phyloP scores from a whole-genome alignment of 2,113 vertebrate genomes.

The Oophaga pumilio region DNA sequence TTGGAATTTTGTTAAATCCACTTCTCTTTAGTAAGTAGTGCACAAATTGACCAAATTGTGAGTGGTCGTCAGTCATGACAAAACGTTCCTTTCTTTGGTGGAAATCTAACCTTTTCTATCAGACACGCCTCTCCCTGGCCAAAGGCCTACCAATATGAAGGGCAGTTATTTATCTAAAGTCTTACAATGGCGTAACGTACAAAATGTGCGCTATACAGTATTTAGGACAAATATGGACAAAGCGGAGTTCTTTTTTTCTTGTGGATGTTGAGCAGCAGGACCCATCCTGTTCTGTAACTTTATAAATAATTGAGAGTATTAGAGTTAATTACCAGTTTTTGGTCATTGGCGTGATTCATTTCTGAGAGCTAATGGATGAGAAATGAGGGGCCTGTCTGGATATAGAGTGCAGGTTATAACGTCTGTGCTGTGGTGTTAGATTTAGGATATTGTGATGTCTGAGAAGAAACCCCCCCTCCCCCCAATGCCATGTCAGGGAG shows the following conservation, averaged over 20 bases:
- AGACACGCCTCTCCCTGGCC: too few species aligned
- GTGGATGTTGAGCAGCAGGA: neutral
- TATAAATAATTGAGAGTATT: slow-evolving; percentile 2
- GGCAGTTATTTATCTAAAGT: too few species aligned
- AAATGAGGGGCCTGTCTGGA: neutral
- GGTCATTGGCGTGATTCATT: neutral
- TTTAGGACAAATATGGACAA: too few species aligned
- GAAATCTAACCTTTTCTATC: too few species aligned
- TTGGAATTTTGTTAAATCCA: too few species aligned
- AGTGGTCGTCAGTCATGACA: too few species aligned
- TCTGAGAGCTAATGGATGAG: slow-evolving; percentile 6
- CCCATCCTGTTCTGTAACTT: neutral
- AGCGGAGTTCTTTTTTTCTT: neutral
- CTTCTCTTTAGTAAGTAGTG: too few species aligned
- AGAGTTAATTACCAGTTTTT: neutral
- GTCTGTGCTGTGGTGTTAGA: neutral
- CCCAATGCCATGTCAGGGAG: neutral
- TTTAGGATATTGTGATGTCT: neutral
- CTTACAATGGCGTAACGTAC: too few species aligned
- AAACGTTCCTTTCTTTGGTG: too few species aligned
- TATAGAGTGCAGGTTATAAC: neutral
- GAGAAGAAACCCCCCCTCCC: neutral
- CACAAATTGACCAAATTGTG: too few species aligned
- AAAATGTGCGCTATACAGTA: too few species aligned
- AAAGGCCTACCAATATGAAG: too few species aligned